Conservation (phyloP, 2,797 vertebrate species). For the Sebastes vulpes region DNA sequence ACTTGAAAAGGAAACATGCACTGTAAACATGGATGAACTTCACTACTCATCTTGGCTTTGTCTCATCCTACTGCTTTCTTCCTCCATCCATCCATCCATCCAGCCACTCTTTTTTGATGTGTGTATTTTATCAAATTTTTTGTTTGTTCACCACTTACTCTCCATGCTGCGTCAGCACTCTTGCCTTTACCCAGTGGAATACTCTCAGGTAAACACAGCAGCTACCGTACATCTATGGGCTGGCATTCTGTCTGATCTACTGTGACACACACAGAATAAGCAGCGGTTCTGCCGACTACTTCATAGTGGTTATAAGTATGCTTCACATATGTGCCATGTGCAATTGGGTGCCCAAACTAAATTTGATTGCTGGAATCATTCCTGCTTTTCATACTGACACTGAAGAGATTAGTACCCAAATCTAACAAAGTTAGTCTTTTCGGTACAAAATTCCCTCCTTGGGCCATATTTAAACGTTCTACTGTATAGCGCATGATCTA, state of each 20-base stretch:
- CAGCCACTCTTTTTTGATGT: slow-evolving; percentile 58
- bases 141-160: slow-evolving; percentile 82
- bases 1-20: slow-evolving; percentile 24
- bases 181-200: slow-evolving; percentile 85
- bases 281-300: neutral
- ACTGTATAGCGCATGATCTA: too few species aligned
- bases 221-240: slow-evolving; percentile 25
- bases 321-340: neutral
- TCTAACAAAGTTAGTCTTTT: too few species aligned
- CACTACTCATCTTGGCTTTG: neutral
- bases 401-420: neutral
- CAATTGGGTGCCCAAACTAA: neutral
- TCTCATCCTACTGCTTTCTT: neutral
- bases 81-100: neutral
- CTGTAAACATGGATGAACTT: slow-evolving; percentile 26
- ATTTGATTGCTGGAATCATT: neutral
- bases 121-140: slow-evolving; percentile 79
- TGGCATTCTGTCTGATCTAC: slow-evolving; percentile 34
- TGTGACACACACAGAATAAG: neutral
- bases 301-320: neutral
- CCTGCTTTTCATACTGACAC: neutral
- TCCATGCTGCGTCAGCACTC: slow-evolving; percentile 84
- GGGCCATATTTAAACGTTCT: neutral
- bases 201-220: slow-evolving; percentile 80
- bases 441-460: too few species aligned